A percentile compares a stretch with the other conserved stretches of the same genome.
Conservation (phyloP, 2,113 vertebrate genomes). For the Sphyrna mokarran region DNA sequence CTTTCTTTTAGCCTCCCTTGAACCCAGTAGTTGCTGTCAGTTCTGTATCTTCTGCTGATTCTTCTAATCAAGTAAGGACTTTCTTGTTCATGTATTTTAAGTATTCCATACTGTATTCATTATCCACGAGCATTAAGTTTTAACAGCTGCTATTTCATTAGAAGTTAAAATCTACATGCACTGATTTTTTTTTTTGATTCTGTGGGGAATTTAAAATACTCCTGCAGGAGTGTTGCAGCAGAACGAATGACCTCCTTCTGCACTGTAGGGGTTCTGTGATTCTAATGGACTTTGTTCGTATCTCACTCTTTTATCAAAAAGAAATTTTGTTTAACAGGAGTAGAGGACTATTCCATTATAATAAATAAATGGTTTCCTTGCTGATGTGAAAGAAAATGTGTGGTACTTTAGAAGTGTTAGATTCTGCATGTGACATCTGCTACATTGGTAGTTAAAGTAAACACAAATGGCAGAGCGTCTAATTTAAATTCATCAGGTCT, state of each 20-base stretch:
- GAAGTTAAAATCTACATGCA: neutral
- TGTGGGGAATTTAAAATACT: neutral
- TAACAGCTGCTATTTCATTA: neutral
- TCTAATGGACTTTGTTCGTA: neutral
- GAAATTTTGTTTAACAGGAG: neutral
- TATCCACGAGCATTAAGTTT: neutral
- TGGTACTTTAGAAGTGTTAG: neutral
- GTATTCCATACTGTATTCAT: neutral
- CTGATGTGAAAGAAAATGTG: neutral
- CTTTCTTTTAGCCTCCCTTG: conserved; percentile 67
- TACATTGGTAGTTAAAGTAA: neutral
- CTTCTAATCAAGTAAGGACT: conserved; percentile 63
- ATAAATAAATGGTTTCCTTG: neutral
- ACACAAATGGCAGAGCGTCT: neutral
- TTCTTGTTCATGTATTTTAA: neutral
- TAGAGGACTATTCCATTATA: neutral
- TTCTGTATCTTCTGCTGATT: conserved; percentile 57
- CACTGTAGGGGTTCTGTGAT: no score
- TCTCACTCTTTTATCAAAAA: neutral
- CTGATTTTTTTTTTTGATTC: neutral
- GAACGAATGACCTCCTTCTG: no score
- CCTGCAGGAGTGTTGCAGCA: neutral
- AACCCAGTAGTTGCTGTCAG: conserved; percentile 63
- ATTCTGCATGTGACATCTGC: neutral
- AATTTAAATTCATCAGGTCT: neutral